These are phyloP conservation scores for Melanostoma mellinum DNA, from an alignment of 2,888 invertebrate species.

Conservation along the genomic window DNA sequence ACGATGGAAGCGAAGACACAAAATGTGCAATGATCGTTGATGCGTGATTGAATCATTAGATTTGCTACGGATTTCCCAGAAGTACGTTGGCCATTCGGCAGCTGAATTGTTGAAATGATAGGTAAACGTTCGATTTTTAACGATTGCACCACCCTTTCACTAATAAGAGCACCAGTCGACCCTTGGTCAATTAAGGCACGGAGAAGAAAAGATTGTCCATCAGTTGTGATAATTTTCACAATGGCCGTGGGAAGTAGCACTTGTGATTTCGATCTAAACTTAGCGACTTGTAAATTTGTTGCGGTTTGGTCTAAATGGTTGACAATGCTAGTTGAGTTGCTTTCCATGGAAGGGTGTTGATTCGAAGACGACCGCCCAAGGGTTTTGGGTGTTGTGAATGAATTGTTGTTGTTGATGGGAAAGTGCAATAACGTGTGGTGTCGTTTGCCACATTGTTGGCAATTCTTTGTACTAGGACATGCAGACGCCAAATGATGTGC, in stretches of 20 bases:
- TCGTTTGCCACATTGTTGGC: slow-evolving; percentile 20
- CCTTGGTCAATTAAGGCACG: slow-evolving; percentile 26
- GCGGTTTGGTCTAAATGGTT: slow-evolving; percentile 1
- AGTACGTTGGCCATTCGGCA: slow-evolving; percentile 29
- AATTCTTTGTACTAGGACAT: slow-evolving; percentile 9
- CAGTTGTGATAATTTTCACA: slow-evolving; percentile 6
- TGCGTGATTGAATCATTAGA: slow-evolving; percentile 28
- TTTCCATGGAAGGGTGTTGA: not conserved
- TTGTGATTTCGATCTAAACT: slow-evolving; percentile 15
- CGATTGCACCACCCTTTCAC: slow-evolving; percentile 27
- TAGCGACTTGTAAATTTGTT: not conserved
- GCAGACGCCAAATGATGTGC: slow-evolving; percentile 5
- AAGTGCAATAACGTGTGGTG: slow-evolving; percentile 18
- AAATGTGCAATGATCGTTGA: slow-evolving; percentile 25
- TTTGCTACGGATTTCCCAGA: slow-evolving; percentile 9
- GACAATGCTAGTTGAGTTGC: not conserved
- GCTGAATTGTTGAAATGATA: slow-evolving; percentile 16
- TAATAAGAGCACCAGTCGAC: slow-evolving; percentile 36
- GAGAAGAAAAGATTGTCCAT: slow-evolving; percentile 21
- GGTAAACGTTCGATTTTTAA: slow-evolving; percentile 9
- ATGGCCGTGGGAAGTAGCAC: slow-evolving; percentile 28
- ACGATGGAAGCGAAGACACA: slow-evolving; percentile 20
- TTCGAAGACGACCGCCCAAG: not conserved
- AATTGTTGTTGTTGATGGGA: slow-evolving; percentile 7
- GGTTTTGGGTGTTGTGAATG: not conserved